phyloP scores from a whole-genome alignment of 1,140 invertebrate species.

The Trichonephila clavata region DNA sequence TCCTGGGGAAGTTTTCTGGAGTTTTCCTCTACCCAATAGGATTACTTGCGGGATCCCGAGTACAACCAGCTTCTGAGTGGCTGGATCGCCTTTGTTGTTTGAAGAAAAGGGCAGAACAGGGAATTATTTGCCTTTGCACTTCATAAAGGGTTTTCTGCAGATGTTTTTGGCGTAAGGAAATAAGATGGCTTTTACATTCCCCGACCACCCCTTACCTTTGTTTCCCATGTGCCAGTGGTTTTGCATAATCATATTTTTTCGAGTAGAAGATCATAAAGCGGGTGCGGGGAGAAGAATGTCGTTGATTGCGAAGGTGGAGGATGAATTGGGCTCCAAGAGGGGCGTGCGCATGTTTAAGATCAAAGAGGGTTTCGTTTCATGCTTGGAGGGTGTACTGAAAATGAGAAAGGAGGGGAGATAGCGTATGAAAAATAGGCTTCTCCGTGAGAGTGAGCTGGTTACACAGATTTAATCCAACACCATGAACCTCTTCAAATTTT shows the following conservation, averaged over 20 bases:
- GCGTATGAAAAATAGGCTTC: neutral
- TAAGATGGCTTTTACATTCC: conserved; percentile 53
- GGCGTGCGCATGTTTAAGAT: conserved; percentile 9
- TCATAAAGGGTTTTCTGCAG: conserved; percentile 65
- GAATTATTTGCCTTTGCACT: conserved; percentile 45
- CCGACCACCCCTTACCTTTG: neutral
- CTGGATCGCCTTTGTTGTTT: conserved; percentile 65
- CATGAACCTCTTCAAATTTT: no score
- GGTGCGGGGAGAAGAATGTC: neutral
- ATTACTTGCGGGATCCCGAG: conserved; percentile 58
- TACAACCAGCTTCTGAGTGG: conserved; percentile 14
- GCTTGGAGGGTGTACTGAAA: neutral
- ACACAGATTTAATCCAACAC: no score
- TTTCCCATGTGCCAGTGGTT: conserved; percentile 25
- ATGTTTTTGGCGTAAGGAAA: conserved; percentile 71
- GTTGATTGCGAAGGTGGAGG: conserved; percentile 21
- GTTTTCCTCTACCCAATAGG: conserved; percentile 65
- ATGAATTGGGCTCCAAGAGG: neutral
- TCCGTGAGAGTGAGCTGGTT: no score
- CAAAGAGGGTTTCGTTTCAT: neutral
- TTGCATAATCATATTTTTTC: conserved; percentile 73
- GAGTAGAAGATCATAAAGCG: conserved; percentile 48
- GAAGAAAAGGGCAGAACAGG: conserved; percentile 50
- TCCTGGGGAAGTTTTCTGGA: conserved; percentile 59
- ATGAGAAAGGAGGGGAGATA: neutral